Evolutionary conservation across 2,113 vertebrate genomes (phyloP), one percentile per base, ranked within the genome.

Genomic region (Phoxinus phoxinus): DNA sequence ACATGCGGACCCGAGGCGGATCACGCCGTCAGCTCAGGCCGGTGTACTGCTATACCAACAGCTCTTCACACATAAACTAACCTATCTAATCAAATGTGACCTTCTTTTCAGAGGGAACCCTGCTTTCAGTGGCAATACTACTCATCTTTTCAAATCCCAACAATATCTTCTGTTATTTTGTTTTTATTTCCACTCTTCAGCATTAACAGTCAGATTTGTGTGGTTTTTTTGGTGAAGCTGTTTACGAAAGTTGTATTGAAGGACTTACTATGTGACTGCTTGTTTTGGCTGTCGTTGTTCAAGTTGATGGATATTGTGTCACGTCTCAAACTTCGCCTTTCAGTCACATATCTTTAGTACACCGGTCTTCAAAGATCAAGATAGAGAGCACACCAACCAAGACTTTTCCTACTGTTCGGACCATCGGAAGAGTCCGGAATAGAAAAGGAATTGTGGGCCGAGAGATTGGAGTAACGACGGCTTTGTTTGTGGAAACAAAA

Each of bases 201-300:
- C 23, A 59, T 21, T 53, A 23, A 44, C 75, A 84, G 56, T 78
- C 76, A 56, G 86, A 81, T 81, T 91, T 89, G 71, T 23, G 21
- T 87, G 80, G 37, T 35, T 37, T 69, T 44, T 73, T 83, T 61
- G 35, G 76, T 83, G 37, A 75, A 88, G 74, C 81, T 81, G 71
- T 71, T 21, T 23, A 77, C 3, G 87, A 81, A 61, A 87, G 85
- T 46, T 87, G 87, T 87, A 65, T 46, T 67, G 88, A 92, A 92
- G 89, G 88, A 91, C 89, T 41, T 74, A 88, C 82, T 71, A 90
- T 87, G 89, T 88, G 87, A 87, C 56, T 65, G 72, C 72, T 59
- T 48, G 19, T 23, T 74, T 87, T 89, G 86, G 84, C 90, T 90
- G 87, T 90, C 85, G 90, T 85, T 89, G 90, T 92, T 86, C 85